Evolutionary conservation across 2,888 invertebrate genomes (phyloP), one percentile per base, ranked within the genome.

Genomic region (Zaprionus bogoriensis): DNA sequence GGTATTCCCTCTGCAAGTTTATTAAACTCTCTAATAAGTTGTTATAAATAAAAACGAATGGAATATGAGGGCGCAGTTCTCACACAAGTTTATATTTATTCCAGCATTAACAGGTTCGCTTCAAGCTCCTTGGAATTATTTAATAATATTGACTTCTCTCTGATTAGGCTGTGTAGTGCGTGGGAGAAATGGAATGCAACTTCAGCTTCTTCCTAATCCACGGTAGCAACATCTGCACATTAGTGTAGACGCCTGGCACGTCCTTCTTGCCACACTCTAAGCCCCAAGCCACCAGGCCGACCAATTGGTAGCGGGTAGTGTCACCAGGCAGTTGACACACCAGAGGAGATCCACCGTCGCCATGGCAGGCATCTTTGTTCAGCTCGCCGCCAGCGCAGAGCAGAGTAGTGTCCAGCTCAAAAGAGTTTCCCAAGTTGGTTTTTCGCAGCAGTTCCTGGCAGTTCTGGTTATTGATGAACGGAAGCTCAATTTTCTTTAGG

Each of bases 231-330:
- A 91, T 87, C 0, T 93, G 92, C 0, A 96, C 92, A 87, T 94
- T 94, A 0, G 93, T 94, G 87, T 96, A 96, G 0, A 95, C 94
- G 0, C 95, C 95, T 0, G 95, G 96, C 10, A 93, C 92, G 25
- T 92, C 91, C 47, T 92, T 90, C 1, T 88, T 87, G 0, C 95
- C 95, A 78, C 96, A 96, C 0, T 94, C 94, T 63, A 96, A 93
- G 17, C 96, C 96, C 96, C 96, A 96, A 0, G 95, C 93, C 0
- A 96, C 96, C 23, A 96, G 94, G 2, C 95, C 95, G 5, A 78
- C 81, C 46, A 89, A 88, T 41, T 77, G 77, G 58, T 69, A 88
- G 36, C 78, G 82, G 25, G 68, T 45, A 4, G 67, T 61, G n/a
- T 62, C 12, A 0, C 22, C 25, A 57, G 89, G 89, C 42, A 94